Base-by-base conservation (phyloP, 1,140 invertebrate genomes). In the Stegodyphus mimosarum region DNA sequence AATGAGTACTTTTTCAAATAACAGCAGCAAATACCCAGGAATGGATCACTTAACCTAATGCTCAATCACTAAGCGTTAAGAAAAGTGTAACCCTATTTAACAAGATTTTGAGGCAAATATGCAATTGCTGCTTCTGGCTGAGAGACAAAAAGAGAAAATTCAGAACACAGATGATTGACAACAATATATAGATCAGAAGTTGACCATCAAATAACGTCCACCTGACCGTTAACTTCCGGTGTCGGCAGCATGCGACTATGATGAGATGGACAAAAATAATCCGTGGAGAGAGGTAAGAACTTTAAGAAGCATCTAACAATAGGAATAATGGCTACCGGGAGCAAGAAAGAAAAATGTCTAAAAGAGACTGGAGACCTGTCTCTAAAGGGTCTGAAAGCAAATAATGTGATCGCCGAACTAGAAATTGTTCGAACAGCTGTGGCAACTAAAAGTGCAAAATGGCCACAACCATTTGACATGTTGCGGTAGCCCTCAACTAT, bases 171-270 rank as follows among this genome's bases (percentile, higher is more conserved):
- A 1, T 33, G 33, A 33, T 33, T 33, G 33, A 33, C 33, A 33
- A 60, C 55, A 60, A 60, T 11, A 60, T 60, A 9, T 60, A 60
- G 55, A 15, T 60, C 55, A 60, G 55, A 15, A 67, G 10, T 18
- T 17, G 64, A 67, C 64, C 15, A 67, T 10, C 55, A 67, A 67
- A 67, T 67, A 15, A n/a, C 5, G 64, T 18, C 18, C 63, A 53
- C 48, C 66, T 77, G 52, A 77, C 75, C 60, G 75, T 77, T 77
- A 77, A 77, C 75, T 77, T 77, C 75, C 75, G 60, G 75, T 76
- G 63, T 63, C 18, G 15, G 7, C 6, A 67, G 64, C 55, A 18
- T 7, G 64, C 6, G n/a, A 67, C 64, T n/a, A n/a, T 18, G n/a
- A 15, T 13, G 11, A 13, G 7, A 67, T 17, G 7, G 7, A 17